Conservation (phyloP, 2,113 vertebrate genomes). For the Dromaius novaehollandiae region DNA sequence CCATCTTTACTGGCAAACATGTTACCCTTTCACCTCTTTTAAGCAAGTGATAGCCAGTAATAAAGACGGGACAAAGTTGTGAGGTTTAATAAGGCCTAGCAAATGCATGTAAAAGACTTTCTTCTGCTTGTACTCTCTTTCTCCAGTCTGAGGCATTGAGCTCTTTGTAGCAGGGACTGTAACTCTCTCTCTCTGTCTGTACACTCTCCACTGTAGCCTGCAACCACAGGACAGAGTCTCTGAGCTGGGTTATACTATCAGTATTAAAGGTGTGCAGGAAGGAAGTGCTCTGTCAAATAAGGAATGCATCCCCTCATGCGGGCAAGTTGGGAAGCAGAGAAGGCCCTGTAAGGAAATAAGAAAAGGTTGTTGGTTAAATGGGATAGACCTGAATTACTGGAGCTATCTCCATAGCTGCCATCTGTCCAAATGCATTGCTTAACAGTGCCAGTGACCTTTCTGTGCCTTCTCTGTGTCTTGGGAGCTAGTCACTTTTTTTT, state of each 20-base stretch:
- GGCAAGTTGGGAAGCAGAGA: not conserved
- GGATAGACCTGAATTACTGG: not conserved
- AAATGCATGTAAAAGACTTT: not conserved
- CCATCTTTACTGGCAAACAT: not conserved
- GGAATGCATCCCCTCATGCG: not conserved
- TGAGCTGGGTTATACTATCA: not conserved
- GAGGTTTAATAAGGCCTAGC: not conserved
- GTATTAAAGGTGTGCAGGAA: not conserved
- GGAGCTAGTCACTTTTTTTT: not conserved
- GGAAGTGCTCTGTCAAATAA: not conserved
- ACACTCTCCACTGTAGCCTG: not conserved
- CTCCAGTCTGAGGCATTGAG: not conserved
- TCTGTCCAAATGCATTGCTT: not conserved
- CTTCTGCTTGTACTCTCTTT: fast-evolving
- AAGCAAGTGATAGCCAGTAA: not conserved
- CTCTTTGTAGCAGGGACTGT: not conserved
- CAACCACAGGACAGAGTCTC: not conserved
- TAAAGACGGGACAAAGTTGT: not conserved
- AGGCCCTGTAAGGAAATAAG: not conserved
- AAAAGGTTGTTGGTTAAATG: not conserved
- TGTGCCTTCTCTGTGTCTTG: not conserved
- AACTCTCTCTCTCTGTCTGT: not conserved
- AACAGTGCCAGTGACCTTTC: not conserved
- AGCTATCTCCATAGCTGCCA: not conserved
- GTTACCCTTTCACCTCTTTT: not conserved